phyloP scores from a whole-genome alignment of 2,888 invertebrate genomes.

The Malthinus flaveolus region DNA sequence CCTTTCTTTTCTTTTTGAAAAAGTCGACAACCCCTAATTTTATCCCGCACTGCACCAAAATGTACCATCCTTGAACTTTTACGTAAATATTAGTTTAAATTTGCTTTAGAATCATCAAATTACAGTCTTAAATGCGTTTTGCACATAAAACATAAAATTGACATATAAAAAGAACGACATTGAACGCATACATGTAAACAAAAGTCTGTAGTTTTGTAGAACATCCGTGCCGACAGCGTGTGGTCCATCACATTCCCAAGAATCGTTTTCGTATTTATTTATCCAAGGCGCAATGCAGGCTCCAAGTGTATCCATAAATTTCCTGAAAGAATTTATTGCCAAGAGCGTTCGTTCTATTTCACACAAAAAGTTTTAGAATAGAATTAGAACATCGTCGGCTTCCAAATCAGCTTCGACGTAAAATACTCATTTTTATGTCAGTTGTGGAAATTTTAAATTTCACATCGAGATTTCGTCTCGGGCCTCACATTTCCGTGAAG shows the following conservation, averaged over 20 bases:
- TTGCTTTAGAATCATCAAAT: no score
- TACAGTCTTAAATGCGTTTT: neutral
- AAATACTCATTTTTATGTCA: no score
- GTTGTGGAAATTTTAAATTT: no score
- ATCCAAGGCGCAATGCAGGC: slow-evolving; percentile 47
- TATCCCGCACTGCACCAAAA: no score
- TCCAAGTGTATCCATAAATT: slow-evolving; percentile 50
- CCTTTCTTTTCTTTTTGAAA: no score
- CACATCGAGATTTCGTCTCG: no score
- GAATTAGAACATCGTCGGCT: no score
- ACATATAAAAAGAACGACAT: slow-evolving; percentile 4
- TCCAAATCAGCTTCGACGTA: no score
- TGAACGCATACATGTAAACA: slow-evolving; percentile 2
- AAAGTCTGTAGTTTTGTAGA: slow-evolving; percentile 4
- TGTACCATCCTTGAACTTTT: no score
- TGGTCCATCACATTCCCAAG: slow-evolving; percentile 45
- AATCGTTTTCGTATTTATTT: slow-evolving; percentile 53
- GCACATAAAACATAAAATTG: neutral
- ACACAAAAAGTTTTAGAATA: slow-evolving; percentile 3
- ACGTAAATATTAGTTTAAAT: no score
- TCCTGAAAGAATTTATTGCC: slow-evolving; percentile 33
- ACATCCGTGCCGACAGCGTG: slow-evolving; percentile 40
- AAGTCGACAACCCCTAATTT: no score
- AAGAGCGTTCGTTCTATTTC: slow-evolving; percentile 14
- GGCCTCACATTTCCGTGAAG: no score